Evolutionary conservation across 2,113 vertebrate genomes (phyloP), one percentile per base, ranked within the genome.

Genomic region (Toxostoma redivivum): DNA sequence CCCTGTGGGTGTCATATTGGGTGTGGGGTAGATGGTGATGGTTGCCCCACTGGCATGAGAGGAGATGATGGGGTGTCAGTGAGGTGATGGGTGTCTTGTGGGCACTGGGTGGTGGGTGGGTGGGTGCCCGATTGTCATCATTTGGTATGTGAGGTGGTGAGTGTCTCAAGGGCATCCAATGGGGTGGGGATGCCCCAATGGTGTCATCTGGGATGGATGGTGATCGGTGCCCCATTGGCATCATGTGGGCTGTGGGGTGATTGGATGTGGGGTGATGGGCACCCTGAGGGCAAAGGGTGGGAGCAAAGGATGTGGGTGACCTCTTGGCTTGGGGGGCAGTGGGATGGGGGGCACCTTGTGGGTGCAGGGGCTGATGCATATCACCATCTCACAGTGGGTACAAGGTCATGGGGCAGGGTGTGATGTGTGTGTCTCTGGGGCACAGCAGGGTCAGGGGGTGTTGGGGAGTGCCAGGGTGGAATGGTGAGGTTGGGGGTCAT

Each of bases 1-100:
- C 10, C 14, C 23, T 11, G 3, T 21, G 22, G 19, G 16, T 22
- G 23, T 73, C 45, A 27, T 21, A 3, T 10, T 44, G 53, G 21
- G 5, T n/a, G 20, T 18, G 40, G 45, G 19, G 33, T 53, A 45
- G 33, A 53, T 60, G 60, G 33, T 48, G 12, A 5, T 54, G 57
- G 24, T 38, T 47, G 24, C 10, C 53, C 21, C 1, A 0, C 15
- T 31, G 50, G 7, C 1, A 0, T 64, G 47, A 65, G 66, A 28
- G 45, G 33, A 14, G 17, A 27, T 62, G 48, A 25, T 47, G 47
- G 28, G 6, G 97, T 30, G 31, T 40, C 30, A 56, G 11, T 40
- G n/a, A 56, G 11, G 9, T 82, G 30, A 18, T 57, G 30, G 27
- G 22, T 67, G 20, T 7, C 28, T 57, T 21, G 3, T 24, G 21